These are phyloP conservation scores for Volucella inanis DNA, from an alignment of 2,888 invertebrate species.

Conservation along the genomic window DNA sequence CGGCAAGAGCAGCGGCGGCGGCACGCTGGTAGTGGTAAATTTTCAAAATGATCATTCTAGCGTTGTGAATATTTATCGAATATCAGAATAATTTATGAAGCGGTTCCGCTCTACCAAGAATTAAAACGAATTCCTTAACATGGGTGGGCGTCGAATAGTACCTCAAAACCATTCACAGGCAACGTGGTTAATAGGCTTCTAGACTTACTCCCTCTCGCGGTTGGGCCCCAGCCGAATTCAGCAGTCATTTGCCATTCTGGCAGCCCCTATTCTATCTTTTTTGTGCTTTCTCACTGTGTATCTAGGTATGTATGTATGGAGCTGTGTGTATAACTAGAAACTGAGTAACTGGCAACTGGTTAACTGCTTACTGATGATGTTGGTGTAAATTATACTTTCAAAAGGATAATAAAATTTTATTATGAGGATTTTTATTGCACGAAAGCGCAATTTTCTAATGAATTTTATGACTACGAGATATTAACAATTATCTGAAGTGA, in stretches of 20 bases:
- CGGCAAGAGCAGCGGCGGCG: no score
- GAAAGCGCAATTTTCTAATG: conserved; percentile 66
- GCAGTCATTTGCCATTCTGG: neutral
- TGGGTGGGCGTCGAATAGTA: conserved; percentile 1
- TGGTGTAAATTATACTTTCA: conserved; percentile 70
- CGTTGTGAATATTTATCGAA: conserved; percentile 58
- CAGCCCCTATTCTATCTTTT: conserved; percentile 42
- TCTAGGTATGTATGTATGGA: neutral
- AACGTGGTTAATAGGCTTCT: conserved; percentile 47
- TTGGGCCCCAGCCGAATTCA: neutral
- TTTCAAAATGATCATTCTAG: neutral
- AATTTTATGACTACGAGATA: conserved; percentile 65
- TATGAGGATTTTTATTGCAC: conserved; percentile 67
- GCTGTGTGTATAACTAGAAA: no score
- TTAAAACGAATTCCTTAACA: conserved; percentile 49
- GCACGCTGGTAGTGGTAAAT: neutral
- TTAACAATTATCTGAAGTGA: conserved; percentile 62
- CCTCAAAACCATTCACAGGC: conserved; percentile 48
- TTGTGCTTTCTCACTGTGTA: neutral
- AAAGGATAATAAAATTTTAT: conserved; percentile 70
- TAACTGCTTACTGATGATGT: conserved; percentile 55
- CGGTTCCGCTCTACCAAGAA: conserved; percentile 33
- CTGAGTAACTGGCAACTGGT: no score
- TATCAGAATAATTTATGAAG: conserved; percentile 64
- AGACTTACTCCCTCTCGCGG: neutral